Evolutionary conservation across 2,888 invertebrate species (phyloP), one percentile per base, ranked within the genome.

Genomic region (Lobophora halterata): DNA sequence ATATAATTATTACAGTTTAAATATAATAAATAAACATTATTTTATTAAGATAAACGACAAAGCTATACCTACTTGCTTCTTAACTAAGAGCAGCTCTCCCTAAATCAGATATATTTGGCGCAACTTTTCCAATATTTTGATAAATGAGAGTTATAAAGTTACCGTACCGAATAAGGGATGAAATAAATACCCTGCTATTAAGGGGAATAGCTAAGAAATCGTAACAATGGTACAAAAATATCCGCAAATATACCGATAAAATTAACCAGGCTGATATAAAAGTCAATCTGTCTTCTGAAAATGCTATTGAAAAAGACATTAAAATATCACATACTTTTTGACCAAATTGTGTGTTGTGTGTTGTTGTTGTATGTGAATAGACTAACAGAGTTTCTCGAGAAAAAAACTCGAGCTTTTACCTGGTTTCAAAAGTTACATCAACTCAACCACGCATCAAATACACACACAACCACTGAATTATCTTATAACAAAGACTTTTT

Each of bases 71-170:
- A n/a, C n/a, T n/a, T n/a, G n/a, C n/a, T n/a, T n/a, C n/a, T n/a
- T n/a, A n/a, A n/a, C n/a, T n/a, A n/a, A n/a, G n/a, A 23, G 11
- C 10, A n/a, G 5, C 29, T 19, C 8, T 14, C 11, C 13, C 13
- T 14, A 34, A 26, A 45, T 37, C 41, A 47, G 44, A 47, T 44
- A 58, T 62, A 64, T 58, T 46, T 46, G 49, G 61, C 66, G 63
- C 55, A 76, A 77, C 65, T 71, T 72, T 48, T 50, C 57, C 61
- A 58, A 70, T 66, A 63, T 50, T 38, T 54, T 71, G 71, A 76
- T 70, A 69, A 79, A 79, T 55, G 73, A 65, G 61, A 65, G 61
- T 71, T 71, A 48, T 37, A 49, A 70, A 69, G 58, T 71, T 54
- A 38, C 45, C 40, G 40, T 31, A 36, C 32, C 37, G 38, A 59